phyloP scores from a whole-genome alignment of 2,888 invertebrate genomes.

The Hipparchia semele region DNA sequence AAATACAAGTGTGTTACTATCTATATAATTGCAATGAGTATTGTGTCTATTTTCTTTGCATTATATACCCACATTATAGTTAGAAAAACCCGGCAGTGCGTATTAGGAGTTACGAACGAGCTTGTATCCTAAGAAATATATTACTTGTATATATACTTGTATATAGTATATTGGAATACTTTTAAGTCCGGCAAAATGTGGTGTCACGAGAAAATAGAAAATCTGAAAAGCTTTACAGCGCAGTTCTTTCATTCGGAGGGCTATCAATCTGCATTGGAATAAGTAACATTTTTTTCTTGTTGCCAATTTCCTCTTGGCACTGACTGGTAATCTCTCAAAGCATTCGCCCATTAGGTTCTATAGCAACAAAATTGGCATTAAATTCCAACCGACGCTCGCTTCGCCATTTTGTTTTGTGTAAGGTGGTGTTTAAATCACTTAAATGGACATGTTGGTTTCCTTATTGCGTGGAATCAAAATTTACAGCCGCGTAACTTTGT shows the following conservation, averaged over 20 bases:
- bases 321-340: constrained; percentile 14
- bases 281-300: background rate
- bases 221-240: background rate
- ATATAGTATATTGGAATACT: too few species aligned
- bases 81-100: too few species aligned
- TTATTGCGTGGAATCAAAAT: constrained; percentile 36
- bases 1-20: too few species aligned
- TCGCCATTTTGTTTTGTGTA: constrained; percentile 35
- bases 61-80: too few species aligned
- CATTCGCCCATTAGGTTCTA: constrained; percentile 24
- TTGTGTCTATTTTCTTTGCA: too few species aligned
- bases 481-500: constrained; percentile 25
- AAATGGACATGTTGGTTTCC: constrained; percentile 38
- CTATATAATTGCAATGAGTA: too few species aligned
- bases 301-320: constrained; percentile 34
- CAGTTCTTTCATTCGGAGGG: background rate
- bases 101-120: too few species aligned
- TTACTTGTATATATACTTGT: too few species aligned
- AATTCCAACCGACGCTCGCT: constrained; percentile 29
- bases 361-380: constrained; percentile 26
- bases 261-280: background rate
- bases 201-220: background rate
- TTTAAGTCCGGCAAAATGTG: too few species aligned
- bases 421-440: constrained; percentile 39
- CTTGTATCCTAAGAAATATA: too few species aligned